phyloP scores from a whole-genome alignment of 2,113 vertebrate genomes.

The Cyprinodon tularosa region DNA sequence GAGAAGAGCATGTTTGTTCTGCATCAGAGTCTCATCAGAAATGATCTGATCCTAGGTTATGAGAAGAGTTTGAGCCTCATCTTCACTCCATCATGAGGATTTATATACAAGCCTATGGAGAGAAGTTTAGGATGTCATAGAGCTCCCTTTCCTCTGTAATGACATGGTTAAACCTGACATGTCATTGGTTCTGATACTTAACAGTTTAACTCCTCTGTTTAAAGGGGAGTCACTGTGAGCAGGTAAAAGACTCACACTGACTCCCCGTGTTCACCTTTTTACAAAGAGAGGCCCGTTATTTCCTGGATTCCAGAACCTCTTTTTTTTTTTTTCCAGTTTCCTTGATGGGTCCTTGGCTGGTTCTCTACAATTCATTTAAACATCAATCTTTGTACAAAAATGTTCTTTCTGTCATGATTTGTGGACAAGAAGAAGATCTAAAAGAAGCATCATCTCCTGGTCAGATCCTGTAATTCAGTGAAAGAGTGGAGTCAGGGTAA shows the following conservation, averaged over 20 bases:
- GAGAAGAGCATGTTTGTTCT: neutral
- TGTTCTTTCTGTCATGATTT: no score
- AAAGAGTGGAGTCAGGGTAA: no score
- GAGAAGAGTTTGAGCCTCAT: neutral
- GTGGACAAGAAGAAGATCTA: no score
- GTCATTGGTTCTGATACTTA: constrained; percentile 17
- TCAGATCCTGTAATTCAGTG: no score
- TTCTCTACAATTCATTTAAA: no score
- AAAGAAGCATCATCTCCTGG: no score
- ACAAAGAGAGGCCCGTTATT: constrained; percentile 17
- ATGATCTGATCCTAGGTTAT: neutral
- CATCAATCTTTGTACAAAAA: no score
- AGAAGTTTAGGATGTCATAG: constrained; percentile 29
- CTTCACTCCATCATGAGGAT: constrained; percentile 28
- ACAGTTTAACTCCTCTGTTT: constrained; percentile 50
- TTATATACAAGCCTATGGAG: constrained; percentile 32
- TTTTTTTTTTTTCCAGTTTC: constrained; percentile 28
- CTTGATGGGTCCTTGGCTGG: no score
- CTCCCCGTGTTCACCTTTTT: constrained; percentile 33
- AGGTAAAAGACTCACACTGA: constrained; percentile 47
- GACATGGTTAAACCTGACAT: constrained; percentile 22
- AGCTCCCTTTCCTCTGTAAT: constrained; percentile 11
- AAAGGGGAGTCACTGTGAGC: constrained; percentile 12
- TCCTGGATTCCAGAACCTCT: constrained; percentile 39
- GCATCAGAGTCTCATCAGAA: neutral